These are phyloP conservation scores for Pseudanteris insignis DNA, from an alignment of 2,888 invertebrate species.

Conservation along the genomic window DNA sequence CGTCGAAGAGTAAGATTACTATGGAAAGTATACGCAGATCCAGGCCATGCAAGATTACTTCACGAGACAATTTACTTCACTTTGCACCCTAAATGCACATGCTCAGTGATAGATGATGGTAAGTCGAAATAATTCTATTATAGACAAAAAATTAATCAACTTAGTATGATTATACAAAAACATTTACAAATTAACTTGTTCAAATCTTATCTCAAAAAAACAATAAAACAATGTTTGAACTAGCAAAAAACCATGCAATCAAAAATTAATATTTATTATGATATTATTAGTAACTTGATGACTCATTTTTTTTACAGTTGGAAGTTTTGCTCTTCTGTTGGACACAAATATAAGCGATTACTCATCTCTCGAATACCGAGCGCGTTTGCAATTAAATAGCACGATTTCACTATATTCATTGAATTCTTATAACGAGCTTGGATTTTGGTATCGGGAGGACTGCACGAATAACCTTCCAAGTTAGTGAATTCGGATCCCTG, in stretches of 20 bases:
- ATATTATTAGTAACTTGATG: too few species aligned
- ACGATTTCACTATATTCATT: conserved; percentile 29
- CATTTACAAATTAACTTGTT: not conserved
- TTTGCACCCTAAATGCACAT: conserved; percentile 54
- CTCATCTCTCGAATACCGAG: conserved; percentile 33
- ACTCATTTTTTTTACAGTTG: conserved; percentile 49
- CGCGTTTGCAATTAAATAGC: conserved; percentile 26
- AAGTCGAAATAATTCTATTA: too few species aligned
- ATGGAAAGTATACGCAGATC: conserved; percentile 50
- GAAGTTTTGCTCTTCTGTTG: conserved; percentile 55
- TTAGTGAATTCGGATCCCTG: too few species aligned
- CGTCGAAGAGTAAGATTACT: conserved; percentile 54
- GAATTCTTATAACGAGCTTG: not conserved
- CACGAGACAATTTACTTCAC: conserved; percentile 50
- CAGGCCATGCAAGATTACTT: conserved; percentile 44
- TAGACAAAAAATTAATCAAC: too few species aligned
- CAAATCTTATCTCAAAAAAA: not conserved
- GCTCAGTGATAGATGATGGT: conserved; percentile 58
- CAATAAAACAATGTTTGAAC: not conserved
- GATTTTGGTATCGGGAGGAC: conserved; percentile 12
- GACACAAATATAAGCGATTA: conserved; percentile 45
- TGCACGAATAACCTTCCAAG: conserved; percentile 12
- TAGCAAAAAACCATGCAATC: too few species aligned
- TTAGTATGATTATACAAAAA: not conserved
- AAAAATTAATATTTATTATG: too few species aligned